Percentiles rank a stretch among this genome's conserved stretches.
Conservation (phyloP, 2,797 vertebrate species). For the Phrynocephalus vlangalii region DNA sequence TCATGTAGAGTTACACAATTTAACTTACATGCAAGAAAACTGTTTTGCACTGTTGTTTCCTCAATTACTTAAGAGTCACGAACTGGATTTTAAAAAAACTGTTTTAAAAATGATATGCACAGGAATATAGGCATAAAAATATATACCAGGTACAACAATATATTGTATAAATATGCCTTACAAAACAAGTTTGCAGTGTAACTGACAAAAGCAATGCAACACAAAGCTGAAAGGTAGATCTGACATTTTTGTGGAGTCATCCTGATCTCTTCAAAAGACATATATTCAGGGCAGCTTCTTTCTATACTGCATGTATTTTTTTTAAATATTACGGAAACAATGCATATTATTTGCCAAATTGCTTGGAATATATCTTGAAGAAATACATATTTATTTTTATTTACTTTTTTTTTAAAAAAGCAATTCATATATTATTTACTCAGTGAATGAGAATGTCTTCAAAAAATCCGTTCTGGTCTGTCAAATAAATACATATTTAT, state of each 20-base stretch:
- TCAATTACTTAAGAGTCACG: background rate
- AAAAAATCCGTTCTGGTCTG: constrained; percentile 68
- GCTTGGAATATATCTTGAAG: constrained; percentile 61
- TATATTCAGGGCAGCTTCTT: constrained; percentile 50
- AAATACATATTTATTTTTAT: constrained; percentile 74
- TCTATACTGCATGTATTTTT: constrained; percentile 42
- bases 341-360: constrained; percentile 67
- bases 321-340: constrained; percentile 62
- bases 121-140: constrained; percentile 53
- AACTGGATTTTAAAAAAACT: background rate
- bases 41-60: background rate
- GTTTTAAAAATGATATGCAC: background rate
- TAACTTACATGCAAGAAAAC: too few relatives aligned
- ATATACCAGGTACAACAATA: constrained; percentile 26
- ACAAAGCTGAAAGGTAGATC: constrained; percentile 56
- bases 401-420: constrained; percentile 52
- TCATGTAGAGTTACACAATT: too few relatives aligned
- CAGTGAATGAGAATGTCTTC: constrained; percentile 68
- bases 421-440: constrained; percentile 75
- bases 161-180: constrained; percentile 55
- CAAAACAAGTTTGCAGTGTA: constrained; percentile 54
- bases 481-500: constrained; percentile 77
- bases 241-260: constrained; percentile 50
- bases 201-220: constrained; percentile 50
- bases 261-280: constrained; percentile 49